These are phyloP conservation scores for Phalacrocorax aristotelis DNA, from an alignment of 2,113 vertebrate genomes.

Conservation along the genomic window DNA sequence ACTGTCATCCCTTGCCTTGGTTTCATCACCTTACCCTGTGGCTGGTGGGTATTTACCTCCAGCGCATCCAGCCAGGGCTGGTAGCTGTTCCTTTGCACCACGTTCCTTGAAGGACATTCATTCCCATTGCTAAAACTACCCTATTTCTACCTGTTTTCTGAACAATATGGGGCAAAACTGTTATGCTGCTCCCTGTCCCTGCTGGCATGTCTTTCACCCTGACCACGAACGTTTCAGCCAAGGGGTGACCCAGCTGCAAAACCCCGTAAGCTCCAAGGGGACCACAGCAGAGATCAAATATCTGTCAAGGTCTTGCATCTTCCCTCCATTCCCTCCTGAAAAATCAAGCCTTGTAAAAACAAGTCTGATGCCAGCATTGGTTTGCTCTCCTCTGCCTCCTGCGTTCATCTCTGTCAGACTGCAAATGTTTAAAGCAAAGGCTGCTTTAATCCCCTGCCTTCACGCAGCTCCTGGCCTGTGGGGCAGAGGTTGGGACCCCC, in stretches of 20 bases:
- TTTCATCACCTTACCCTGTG: neutral
- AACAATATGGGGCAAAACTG: rapidly evolving
- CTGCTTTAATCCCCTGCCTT: neutral
- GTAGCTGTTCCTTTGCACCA: neutral
- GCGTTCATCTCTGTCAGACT: neutral
- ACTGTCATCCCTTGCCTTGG: neutral
- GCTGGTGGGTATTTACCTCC: neutral
- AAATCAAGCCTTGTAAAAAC: neutral
- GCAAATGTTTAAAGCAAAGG: neutral
- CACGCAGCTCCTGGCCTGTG: rapidly evolving
- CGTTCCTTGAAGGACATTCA: rapidly evolving
- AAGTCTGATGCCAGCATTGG: neutral
- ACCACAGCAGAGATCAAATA: neutral
- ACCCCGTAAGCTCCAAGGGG: neutral
- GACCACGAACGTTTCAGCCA: neutral
- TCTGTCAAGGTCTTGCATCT: neutral
- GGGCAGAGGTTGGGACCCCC: neutral
- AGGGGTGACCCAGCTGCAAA: neutral
- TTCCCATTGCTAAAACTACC: neutral
- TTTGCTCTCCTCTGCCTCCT: neutral
- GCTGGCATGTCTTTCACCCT: neutral
- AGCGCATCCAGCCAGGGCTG: neutral
- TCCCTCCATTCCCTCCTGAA: neutral
- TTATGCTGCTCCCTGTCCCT: neutral
- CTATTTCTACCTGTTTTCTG: neutral